Conservation (phyloP, 2,113 vertebrate genomes). For the Callospermophilus lateralis region DNA sequence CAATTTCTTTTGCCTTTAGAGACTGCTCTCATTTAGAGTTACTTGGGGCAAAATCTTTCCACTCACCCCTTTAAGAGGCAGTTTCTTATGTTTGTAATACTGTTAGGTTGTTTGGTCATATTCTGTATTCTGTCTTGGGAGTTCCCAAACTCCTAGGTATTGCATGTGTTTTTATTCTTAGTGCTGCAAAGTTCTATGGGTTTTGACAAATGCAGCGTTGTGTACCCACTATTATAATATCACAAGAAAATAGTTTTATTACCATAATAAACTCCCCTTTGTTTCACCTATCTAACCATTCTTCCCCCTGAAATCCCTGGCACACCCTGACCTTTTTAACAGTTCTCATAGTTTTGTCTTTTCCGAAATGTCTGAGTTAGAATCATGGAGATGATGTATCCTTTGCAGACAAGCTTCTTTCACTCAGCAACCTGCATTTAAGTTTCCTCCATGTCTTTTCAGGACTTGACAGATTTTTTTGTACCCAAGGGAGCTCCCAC, state of each 20-base stretch:
- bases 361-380: background rate
- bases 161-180: background rate
- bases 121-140: background rate
- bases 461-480: background rate
- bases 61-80: background rate
- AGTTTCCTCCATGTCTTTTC: background rate
- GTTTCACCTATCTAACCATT: background rate
- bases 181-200: background rate
- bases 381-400: background rate
- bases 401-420: background rate
- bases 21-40: background rate
- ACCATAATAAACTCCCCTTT: background rate
- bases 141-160: background rate
- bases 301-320: background rate
- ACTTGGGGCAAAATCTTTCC: background rate
- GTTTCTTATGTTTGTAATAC: background rate
- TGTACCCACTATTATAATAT: background rate
- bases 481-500: no score
- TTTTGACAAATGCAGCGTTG: background rate
- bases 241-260: background rate
- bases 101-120: background rate
- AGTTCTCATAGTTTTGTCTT: background rate
- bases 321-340: background rate
- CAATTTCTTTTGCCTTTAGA: background rate
- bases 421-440: background rate